Evolutionary conservation across 2,113 vertebrate species (phyloP).

Genomic region (Lichenostomus cassidix): DNA sequence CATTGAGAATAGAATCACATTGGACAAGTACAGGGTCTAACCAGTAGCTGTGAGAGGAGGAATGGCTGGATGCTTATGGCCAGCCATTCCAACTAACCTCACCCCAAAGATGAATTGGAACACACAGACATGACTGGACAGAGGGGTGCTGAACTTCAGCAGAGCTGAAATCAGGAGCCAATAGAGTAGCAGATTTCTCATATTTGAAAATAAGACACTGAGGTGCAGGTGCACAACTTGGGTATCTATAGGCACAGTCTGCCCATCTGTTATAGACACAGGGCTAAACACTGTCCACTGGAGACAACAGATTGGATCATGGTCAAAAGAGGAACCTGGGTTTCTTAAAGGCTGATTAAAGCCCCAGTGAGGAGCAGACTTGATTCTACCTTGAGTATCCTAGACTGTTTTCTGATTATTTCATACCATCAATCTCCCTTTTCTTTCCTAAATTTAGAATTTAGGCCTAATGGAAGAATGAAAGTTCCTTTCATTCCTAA

Average conservation of each 20-base stretch:
- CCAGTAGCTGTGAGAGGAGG: not conserved
- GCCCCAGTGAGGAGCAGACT: not conserved
- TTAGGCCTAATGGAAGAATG: not conserved
- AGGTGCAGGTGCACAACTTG: not conserved
- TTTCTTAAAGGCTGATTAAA: not conserved
- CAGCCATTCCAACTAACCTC: not conserved
- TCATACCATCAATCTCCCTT: not conserved
- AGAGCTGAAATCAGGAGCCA: not conserved
- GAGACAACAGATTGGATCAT: not conserved
- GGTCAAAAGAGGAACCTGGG: not conserved
- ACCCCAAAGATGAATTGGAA: not conserved
- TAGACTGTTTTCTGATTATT: not conserved
- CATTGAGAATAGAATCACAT: not conserved
- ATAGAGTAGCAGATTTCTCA: not conserved
- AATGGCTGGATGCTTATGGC: not conserved
- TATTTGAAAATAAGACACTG: not conserved
- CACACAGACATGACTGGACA: not conserved
- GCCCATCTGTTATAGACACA: not conserved
- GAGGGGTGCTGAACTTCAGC: not conserved
- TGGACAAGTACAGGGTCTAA: not conserved
- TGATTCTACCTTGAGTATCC: not conserved
- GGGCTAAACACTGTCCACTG: not conserved
- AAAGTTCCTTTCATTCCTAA: not conserved
- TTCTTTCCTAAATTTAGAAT: not conserved
- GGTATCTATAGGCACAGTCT: not conserved